Conservation (phyloP, 2,888 invertebrate genomes). For the Drosophila engyochracea region DNA sequence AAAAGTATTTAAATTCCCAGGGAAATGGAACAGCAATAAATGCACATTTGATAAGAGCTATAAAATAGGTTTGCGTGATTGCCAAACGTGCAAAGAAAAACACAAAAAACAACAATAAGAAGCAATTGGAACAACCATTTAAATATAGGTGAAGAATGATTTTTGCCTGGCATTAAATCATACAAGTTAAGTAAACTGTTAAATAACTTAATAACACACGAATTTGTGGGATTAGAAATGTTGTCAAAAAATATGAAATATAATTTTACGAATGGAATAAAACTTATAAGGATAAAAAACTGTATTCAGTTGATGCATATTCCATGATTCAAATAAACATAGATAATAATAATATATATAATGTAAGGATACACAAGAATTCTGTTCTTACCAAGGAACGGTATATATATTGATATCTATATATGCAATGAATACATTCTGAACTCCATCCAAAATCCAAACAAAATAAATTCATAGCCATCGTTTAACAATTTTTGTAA, state of each 20-base stretch:
- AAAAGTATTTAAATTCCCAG: slow-evolving; percentile 11
- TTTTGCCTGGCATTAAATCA: slow-evolving; percentile 3
- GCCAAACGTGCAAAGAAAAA: slow-evolving; percentile 54
- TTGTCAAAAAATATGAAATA: background rate
- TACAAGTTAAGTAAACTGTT: background rate
- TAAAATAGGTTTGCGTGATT: slow-evolving; percentile 62
- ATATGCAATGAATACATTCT: background rate
- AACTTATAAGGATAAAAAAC: background rate
- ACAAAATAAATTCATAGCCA: background rate
- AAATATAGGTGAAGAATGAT: background rate
- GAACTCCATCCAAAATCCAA: background rate
- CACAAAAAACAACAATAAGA: slow-evolving; percentile 27
- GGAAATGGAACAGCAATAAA: slow-evolving; percentile 24
- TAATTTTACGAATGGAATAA: background rate
- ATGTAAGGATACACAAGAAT: background rate
- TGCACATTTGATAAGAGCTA: slow-evolving; percentile 41
- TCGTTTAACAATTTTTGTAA: background rate
- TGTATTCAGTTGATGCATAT: background rate
- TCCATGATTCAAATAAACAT: background rate
- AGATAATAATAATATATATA: too few relatives aligned
- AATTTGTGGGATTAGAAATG: background rate
- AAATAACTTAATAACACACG: background rate
- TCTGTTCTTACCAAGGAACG: fast-evolving
- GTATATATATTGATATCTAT: background rate
- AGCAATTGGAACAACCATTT: slow-evolving; percentile 25